These are phyloP conservation scores for Heterochromis multidens DNA, from an alignment of 2,113 vertebrate species.

Conservation along the genomic window DNA sequence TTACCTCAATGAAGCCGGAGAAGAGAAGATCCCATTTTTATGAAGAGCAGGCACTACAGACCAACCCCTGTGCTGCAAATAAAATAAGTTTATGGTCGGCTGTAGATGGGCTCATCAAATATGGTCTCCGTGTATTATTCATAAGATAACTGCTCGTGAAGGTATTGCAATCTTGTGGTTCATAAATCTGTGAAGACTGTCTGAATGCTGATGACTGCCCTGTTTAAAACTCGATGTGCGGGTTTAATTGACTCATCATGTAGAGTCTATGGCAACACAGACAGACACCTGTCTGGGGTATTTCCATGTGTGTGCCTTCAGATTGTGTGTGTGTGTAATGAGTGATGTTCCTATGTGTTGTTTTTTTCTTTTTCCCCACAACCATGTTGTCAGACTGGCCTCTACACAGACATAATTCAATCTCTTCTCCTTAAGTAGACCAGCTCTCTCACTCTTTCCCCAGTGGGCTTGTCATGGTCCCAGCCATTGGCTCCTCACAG, in stretches of 20 bases:
- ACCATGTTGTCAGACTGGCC: background rate
- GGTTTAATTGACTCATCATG: constrained; percentile 54
- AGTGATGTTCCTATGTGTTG: background rate
- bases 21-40: constrained; percentile 51
- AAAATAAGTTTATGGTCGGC: constrained; percentile 60
- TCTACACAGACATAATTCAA: constrained; percentile 50
- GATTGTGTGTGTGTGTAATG: constrained; percentile 12
- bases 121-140: constrained; percentile 60
- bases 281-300: constrained; percentile 27
- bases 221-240: constrained; percentile 43
- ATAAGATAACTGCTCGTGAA: constrained; percentile 62
- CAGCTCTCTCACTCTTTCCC: background rate
- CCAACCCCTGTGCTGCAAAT: constrained; percentile 34
- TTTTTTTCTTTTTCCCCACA: background rate
- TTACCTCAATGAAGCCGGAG: constrained; percentile 39
- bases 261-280: constrained; percentile 9
- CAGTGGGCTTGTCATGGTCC: background rate
- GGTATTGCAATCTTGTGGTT: constrained; percentile 41
- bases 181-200: constrained; percentile 47
- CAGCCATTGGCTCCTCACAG: background rate
- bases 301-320: constrained; percentile 6
- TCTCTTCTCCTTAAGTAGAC: background rate
- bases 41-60: constrained; percentile 49
- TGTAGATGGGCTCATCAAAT: constrained; percentile 62
- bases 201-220: constrained; percentile 41